Percentiles rank a stretch among this genome's conserved stretches.
Evolutionary conservation across 1,140 invertebrate genomes (phyloP).

Genomic region (Trypoxylus dichotomus): DNA sequence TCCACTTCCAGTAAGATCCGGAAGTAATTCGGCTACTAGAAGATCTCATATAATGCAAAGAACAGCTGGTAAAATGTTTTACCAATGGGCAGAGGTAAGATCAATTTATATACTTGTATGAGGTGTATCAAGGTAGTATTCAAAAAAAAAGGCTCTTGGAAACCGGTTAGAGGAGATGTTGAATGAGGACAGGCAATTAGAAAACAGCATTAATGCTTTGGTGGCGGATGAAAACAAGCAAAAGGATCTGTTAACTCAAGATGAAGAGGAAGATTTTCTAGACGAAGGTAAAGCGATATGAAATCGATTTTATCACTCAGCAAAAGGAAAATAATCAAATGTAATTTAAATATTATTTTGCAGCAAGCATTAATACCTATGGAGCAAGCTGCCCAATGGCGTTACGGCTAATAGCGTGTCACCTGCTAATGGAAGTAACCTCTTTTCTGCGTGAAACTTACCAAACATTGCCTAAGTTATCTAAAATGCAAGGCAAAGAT

Average conservation of each 20-base stretch:
- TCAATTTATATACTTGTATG: slow-evolving; percentile 30
- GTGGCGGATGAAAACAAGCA: slow-evolving; percentile 82
- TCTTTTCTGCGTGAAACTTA: slow-evolving; percentile 96
- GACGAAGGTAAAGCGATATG: slow-evolving; percentile 80
- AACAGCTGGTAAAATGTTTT: slow-evolving; percentile 93
- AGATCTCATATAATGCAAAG: slow-evolving; percentile 83
- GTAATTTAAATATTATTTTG: not conserved
- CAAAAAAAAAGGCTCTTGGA: slow-evolving; percentile 63
- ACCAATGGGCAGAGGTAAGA: slow-evolving; percentile 91
- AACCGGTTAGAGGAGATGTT: slow-evolving; percentile 83
- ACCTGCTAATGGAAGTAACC: slow-evolving; percentile 94
- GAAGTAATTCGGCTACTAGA: slow-evolving; percentile 61
- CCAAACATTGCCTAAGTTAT: slow-evolving; percentile 74
- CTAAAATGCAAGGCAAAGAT: slow-evolving; percentile 69
- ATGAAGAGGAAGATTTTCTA: slow-evolving; percentile 97
- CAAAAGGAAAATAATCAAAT: not conserved
- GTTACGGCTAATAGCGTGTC: slow-evolving; percentile 88
- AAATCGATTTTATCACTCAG: slow-evolving; percentile 16
- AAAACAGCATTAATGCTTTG: slow-evolving; percentile 68
- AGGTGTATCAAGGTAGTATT: not conserved
- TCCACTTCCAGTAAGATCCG: slow-evolving; percentile 55
- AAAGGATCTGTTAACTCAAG: slow-evolving; percentile 82
- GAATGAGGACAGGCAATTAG: slow-evolving; percentile 71
- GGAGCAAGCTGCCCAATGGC: slow-evolving; percentile 89
- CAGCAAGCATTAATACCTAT: slow-evolving; percentile 83